Evolutionary conservation across 2,113 vertebrate species (phyloP).

Genomic region (Vidua macroura): DNA sequence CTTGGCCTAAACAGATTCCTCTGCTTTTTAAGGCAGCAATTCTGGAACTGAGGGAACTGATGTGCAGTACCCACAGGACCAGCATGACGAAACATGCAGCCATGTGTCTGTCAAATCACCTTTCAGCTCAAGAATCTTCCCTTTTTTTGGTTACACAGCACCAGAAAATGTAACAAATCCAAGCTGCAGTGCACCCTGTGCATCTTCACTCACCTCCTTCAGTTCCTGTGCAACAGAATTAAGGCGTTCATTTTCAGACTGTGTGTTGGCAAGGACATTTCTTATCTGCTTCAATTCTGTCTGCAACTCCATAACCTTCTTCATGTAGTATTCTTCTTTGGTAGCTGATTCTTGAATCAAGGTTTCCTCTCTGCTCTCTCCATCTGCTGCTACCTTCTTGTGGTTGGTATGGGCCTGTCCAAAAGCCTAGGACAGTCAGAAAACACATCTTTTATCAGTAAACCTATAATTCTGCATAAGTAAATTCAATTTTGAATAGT

Average conservation of each 20-base stretch:
- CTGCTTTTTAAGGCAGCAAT: not conserved
- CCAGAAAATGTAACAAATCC: not conserved
- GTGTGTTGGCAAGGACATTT: constrained; percentile 82
- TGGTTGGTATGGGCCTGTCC: constrained; percentile 94
- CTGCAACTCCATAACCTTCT: constrained; percentile 92
- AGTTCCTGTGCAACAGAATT: constrained; percentile 85
- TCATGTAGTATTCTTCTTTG: constrained; percentile 94
- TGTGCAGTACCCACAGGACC: not conserved
- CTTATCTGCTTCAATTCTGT: constrained; percentile 89
- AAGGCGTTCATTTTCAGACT: constrained; percentile 91
- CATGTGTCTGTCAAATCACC: not conserved
- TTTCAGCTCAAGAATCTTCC: not conserved
- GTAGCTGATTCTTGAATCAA: constrained; percentile 95
- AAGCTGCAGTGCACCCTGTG: not conserved
- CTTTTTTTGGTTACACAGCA: not conserved
- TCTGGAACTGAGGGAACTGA: not conserved
- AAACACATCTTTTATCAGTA: not conserved
- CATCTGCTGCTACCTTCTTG: constrained; percentile 95
- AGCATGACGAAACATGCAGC: accelerated
- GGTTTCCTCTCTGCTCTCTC: constrained; percentile 95
- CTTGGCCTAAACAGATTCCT: not conserved
- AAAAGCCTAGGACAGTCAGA: constrained; percentile 81
- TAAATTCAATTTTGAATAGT: not conserved
- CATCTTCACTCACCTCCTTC: constrained; percentile 82
- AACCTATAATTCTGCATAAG: not conserved